phyloP scores from a whole-genome alignment of 2,888 invertebrate species.

The Lysandra bellargus region DNA sequence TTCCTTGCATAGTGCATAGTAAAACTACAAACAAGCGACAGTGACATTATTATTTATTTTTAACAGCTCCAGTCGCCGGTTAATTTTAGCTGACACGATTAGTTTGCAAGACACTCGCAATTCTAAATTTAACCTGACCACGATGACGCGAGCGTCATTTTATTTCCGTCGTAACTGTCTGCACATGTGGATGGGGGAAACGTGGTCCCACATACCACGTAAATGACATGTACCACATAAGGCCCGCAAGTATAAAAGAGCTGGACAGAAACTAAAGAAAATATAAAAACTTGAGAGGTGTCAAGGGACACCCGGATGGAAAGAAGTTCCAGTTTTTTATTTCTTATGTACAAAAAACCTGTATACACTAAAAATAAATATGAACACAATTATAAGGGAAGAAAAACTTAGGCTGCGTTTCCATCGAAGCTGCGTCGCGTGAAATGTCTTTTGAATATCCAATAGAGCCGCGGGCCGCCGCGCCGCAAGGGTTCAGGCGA shows the following conservation, averaged over 20 bases:
- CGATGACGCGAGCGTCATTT: conserved; percentile 26
- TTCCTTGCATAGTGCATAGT: not conserved
- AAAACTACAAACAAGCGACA: not conserved
- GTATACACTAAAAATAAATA: not conserved
- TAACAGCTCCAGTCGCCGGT: conserved; percentile 10
- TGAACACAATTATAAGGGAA: not conserved
- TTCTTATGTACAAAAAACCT: too few relatives aligned
- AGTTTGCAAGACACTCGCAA: conserved; percentile 20
- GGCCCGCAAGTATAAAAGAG: not conserved
- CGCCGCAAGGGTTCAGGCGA: too few relatives aligned
- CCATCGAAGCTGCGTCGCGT: not conserved
- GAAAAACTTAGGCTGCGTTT: not conserved
- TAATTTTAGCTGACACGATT: conserved; percentile 30
- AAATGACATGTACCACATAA: not conserved
- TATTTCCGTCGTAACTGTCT: conserved; percentile 17
- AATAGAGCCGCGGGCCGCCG: not conserved
- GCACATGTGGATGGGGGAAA: conserved; percentile 8
- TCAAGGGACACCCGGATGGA: too few relatives aligned
- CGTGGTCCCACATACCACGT: not conserved
- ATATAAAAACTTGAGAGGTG: too few relatives aligned
- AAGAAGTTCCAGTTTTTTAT: too few relatives aligned
- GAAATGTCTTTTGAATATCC: not conserved
- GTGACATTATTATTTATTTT: conserved; percentile 26
- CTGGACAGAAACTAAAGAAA: not conserved
- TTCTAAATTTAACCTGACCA: conserved; percentile 20